Percentiles rank a stretch among this genome's conserved stretches.
Conservation (phyloP, 2,888 invertebrate species). For the Mesorhabditis belari region DNA sequence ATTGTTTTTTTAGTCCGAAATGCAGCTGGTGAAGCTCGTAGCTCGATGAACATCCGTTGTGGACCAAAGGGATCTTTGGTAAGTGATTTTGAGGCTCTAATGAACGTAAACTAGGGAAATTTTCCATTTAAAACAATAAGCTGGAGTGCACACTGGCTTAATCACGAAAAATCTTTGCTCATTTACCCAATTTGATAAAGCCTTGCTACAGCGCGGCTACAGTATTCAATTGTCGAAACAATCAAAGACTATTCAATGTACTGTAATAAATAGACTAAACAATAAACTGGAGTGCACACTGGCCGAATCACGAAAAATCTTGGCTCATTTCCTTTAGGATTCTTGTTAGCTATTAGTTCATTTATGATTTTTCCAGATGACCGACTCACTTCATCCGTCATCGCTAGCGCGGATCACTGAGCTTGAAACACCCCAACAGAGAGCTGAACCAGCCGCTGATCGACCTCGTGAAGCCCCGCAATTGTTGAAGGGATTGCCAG, state of each 20-base stretch:
- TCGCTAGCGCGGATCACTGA: conserved; percentile 84
- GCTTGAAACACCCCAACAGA: conserved; percentile 66
- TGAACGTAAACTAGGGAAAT: not conserved
- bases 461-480: conserved; percentile 74
- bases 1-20: conserved; percentile 71
- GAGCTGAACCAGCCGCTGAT: conserved; percentile 66
- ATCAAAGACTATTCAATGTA: too few relatives aligned
- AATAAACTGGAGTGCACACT: too few relatives aligned
- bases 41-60: conserved; percentile 65
- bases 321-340: not conserved
- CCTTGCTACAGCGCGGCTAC: too few relatives aligned
- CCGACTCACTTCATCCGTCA: conserved; percentile 83
- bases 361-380: conserved; percentile 58
- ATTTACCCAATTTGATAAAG: too few relatives aligned
- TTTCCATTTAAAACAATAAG: too few relatives aligned
- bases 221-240: too few relatives aligned
- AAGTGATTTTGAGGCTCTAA: not conserved
- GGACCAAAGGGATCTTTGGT: conserved; percentile 44
- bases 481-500: conserved; percentile 74
- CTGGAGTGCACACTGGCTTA: too few relatives aligned
- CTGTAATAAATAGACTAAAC: too few relatives aligned
- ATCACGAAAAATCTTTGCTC: too few relatives aligned
- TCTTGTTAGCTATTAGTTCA: not conserved
- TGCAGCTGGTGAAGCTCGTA: conserved; percentile 84
- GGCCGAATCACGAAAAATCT: too few relatives aligned